These are phyloP conservation scores for Drosophila multiciliata DNA, from an alignment of 2,888 invertebrate species.

Conservation along the genomic window DNA sequence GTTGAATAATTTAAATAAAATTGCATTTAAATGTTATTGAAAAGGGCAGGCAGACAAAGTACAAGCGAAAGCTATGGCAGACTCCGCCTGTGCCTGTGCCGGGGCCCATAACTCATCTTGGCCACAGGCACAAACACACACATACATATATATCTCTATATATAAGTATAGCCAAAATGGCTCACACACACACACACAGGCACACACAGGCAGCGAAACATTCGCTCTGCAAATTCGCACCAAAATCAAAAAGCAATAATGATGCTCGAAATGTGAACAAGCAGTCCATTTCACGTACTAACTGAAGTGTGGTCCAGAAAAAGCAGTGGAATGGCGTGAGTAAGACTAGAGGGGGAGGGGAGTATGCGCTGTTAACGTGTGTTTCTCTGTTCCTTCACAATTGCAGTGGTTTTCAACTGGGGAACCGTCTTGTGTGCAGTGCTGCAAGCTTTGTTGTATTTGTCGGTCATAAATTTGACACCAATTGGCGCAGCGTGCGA, in stretches of 20 bases:
- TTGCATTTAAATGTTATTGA: slow-evolving; percentile 73
- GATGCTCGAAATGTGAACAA: slow-evolving; percentile 72
- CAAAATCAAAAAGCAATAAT: slow-evolving; percentile 79
- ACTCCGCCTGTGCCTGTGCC: not conserved
- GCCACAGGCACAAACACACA: slow-evolving; percentile 19
- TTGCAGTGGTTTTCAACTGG: slow-evolving; percentile 16
- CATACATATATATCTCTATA: not conserved
- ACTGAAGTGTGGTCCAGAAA: not conserved
- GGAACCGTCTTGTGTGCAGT: slow-evolving; percentile 16
- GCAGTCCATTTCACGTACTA: slow-evolving; percentile 28
- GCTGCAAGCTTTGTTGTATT: slow-evolving; percentile 62
- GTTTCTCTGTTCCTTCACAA: not conserved
- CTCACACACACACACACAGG: not conserved
- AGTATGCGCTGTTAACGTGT: slow-evolving; percentile 6
- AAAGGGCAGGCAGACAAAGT: slow-evolving; percentile 33
- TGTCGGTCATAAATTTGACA: slow-evolving; percentile 81
- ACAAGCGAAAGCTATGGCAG: slow-evolving; percentile 14
- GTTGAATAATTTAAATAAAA: slow-evolving; percentile 77
- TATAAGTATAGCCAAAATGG: not conserved
- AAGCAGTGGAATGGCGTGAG: not conserved
- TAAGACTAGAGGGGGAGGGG: not conserved
- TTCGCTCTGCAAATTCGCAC: slow-evolving; percentile 69
- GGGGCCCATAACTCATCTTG: slow-evolving; percentile 67
- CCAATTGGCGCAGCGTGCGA: slow-evolving; percentile 77
- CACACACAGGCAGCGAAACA: slow-evolving; percentile 3